A percentile compares a stretch with the other conserved stretches of the same genome.
Conservation (phyloP, 2,113 vertebrate genomes). For the Labrus mixtus region DNA sequence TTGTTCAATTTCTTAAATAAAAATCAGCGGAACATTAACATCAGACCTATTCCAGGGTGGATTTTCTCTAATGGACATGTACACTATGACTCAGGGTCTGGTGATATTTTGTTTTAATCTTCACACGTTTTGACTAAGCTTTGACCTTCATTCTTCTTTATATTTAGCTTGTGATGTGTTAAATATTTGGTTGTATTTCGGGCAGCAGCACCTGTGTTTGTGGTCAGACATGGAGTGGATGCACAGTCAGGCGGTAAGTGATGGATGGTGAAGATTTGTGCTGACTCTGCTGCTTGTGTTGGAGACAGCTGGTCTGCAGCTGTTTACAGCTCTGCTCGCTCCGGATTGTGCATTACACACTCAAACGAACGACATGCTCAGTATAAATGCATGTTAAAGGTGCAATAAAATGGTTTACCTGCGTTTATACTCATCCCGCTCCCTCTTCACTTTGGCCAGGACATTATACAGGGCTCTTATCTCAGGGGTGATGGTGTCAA, state of each 20-base stretch:
- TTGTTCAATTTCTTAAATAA: not conserved
- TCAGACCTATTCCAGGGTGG: not conserved
- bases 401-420: slow-evolving; percentile 84
- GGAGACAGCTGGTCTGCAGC: slow-evolving; percentile 66
- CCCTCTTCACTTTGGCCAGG: slow-evolving; percentile 96
- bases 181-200: slow-evolving; percentile 47
- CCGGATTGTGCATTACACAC: slow-evolving; percentile 27
- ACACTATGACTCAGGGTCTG: slow-evolving; percentile 10
- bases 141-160: slow-evolving; percentile 64
- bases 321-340: slow-evolving; percentile 42
- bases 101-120: not conserved
- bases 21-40: not conserved
- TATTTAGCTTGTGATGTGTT: slow-evolving; percentile 55
- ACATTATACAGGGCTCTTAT: slow-evolving; percentile 98
- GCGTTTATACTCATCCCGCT: slow-evolving; percentile 95
- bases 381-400: not conserved
- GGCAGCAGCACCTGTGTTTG: slow-evolving; percentile 68
- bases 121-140: not conserved
- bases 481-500: slow-evolving; percentile 98
- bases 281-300: slow-evolving; percentile 62
- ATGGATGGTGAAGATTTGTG: slow-evolving; percentile 49
- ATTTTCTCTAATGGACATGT: not conserved
- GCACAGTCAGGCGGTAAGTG: slow-evolving; percentile 47
- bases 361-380: not conserved
- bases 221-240: slow-evolving; percentile 36